phyloP scores from a whole-genome alignment of 2,888 invertebrate genomes.

The Nemoura dubitans region DNA sequence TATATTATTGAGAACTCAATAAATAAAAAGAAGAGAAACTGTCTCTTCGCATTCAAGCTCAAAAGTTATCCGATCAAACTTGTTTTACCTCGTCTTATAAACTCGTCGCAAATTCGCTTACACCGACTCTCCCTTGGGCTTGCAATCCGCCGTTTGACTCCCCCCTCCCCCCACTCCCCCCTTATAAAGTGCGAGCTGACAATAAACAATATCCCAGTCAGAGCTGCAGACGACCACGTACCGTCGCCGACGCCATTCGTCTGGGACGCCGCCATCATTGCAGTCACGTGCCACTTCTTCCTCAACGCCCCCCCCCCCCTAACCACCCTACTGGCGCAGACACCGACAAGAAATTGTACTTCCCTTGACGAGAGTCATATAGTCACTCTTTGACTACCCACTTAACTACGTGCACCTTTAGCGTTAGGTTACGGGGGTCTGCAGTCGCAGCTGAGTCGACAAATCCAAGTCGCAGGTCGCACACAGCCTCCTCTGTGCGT shows the following conservation, averaged over 20 bases:
- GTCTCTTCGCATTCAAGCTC: background rate
- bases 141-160: background rate
- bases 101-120: background rate
- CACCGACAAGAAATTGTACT: slow-evolving; percentile 4
- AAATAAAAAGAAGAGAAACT: background rate
- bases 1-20: background rate
- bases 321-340: background rate
- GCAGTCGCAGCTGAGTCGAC: background rate
- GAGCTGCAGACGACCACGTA: background rate
- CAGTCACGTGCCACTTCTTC: background rate
- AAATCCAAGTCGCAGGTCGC: background rate
- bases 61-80: background rate
- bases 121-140: no score
- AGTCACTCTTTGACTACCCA: background rate
- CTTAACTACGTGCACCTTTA: background rate
- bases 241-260: background rate
- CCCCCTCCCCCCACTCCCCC: background rate
- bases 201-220: background rate
- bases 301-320: background rate
- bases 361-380: background rate
- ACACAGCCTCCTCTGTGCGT: background rate
- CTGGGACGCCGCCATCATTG: background rate
- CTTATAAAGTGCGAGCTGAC: background rate
- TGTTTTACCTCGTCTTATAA: background rate
- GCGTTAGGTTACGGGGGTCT: background rate